These are phyloP conservation scores for Saxicola maurus DNA, from an alignment of 2,797 vertebrate species.

Conservation along the genomic window DNA sequence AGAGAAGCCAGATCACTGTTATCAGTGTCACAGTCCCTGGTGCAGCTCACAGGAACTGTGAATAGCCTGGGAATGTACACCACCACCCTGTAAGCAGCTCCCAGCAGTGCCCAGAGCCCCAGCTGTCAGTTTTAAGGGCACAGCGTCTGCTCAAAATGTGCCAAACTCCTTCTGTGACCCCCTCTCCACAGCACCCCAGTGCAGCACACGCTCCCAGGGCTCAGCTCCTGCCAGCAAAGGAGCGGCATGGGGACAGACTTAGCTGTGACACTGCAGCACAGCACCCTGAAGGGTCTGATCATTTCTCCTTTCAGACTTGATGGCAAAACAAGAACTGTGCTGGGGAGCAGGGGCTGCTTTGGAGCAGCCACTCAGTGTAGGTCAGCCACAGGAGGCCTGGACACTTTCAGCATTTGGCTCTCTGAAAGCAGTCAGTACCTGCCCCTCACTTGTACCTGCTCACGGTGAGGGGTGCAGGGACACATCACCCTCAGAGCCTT, in stretches of 20 bases:
- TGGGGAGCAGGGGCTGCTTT: neutral
- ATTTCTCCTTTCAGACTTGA: neutral
- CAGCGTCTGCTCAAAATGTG: neutral
- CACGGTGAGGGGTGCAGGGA: rapidly evolving
- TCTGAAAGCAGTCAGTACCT: neutral
- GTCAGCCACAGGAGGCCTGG: neutral
- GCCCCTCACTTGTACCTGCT: rapidly evolving
- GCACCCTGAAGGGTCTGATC: neutral
- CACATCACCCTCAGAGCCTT: rapidly evolving
- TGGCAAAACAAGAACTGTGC: neutral
- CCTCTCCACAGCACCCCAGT: rapidly evolving
- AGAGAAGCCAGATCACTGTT: neutral
- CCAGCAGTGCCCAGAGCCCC: neutral
- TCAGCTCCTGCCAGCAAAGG: neutral
- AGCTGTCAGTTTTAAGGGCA: neutral
- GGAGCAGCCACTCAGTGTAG: rapidly evolving
- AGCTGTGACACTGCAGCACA: neutral
- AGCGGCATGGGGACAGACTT: rapidly evolving
- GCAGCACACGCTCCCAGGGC: neutral
- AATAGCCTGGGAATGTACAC: neutral
- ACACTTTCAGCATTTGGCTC: neutral
- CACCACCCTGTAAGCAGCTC: neutral
- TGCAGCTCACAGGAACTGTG: neutral
- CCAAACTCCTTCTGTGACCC: neutral
- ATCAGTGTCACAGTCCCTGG: neutral